phyloP scores from a whole-genome alignment of 2,888 invertebrate species.

The Agriopis aurantiaria region DNA sequence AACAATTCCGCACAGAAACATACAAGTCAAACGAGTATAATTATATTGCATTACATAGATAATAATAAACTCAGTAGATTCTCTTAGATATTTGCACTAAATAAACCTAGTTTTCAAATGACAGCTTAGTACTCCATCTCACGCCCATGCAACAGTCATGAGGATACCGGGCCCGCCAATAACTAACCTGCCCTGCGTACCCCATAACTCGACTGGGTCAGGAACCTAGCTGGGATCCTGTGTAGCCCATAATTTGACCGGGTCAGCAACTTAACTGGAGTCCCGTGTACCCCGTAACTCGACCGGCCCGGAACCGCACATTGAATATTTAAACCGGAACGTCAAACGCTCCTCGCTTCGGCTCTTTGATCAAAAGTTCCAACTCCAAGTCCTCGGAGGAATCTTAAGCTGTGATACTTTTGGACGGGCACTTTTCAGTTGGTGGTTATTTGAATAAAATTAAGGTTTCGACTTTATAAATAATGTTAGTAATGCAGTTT shows the following conservation, averaged over 20 bases:
- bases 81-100: too few species aligned
- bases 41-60: too few species aligned
- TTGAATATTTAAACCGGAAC: conserved; percentile 63
- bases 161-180: neutral
- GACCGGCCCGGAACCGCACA: conserved; percentile 54
- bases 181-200: neutral
- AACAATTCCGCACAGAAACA: too few species aligned
- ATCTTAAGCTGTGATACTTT: conserved; percentile 38
- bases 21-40: too few species aligned
- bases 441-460: conserved; percentile 12
- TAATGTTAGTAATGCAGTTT: too few species aligned
- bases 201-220: neutral
- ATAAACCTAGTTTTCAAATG: neutral
- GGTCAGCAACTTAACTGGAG: conserved; percentile 51
- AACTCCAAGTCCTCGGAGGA: conserved; percentile 31
- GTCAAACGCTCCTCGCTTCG: conserved; percentile 39
- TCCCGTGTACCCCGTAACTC: conserved; percentile 60
- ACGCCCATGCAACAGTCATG: neutral
- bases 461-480: neutral
- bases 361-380: conserved; percentile 54
- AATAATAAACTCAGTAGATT: too few species aligned
- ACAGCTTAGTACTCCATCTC: neutral
- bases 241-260: neutral
- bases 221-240: neutral
- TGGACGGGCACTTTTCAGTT: conserved; percentile 9